Evolutionary conservation across 2,797 vertebrate genomes (phyloP), one percentile per base, ranked within the genome.

Genomic region (Erethizon dorsatum): DNA sequence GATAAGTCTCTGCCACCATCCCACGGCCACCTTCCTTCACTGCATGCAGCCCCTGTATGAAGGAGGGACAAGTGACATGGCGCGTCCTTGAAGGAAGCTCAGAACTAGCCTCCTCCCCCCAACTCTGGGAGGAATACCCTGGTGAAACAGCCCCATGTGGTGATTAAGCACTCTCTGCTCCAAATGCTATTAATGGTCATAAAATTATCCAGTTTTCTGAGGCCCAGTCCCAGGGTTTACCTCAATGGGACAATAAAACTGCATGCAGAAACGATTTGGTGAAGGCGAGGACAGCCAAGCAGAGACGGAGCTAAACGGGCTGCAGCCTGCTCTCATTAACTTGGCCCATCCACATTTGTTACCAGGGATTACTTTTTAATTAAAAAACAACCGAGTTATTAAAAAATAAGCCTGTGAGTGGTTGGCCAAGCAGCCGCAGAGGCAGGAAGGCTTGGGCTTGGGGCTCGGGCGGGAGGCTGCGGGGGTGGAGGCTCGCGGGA

Each of bases 311-410:
- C 88, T 83, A 96, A 95, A 94, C 3, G 78, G 94, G 88, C 56
- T 6, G 96, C 97, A 97, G 96, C 97, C 97, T 95, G 97, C 96
- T 97, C 94, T 98, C 96, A 94, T 98, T 97, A 98, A 92, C 88
- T 96, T 47, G 8, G 78, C 79, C 96, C 75, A 24, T 92, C 97
- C 94, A 83, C 92, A 87, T 97, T 97, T 97, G 97, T 97, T 97
- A 97, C 96, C 88, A 97, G 97, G 96, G 97, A 97, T 98, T 98
- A 96, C 97, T 95, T 97, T 97, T 97, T 97, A 98, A 98, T 98
- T 97, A 97, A 97, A 97, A 97, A 95, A 92, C 82, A 92, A 93
- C 96, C 92, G 88, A 96, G 95, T 98, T 97, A 98, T 97, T 98
- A 95, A 97, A 97, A 94, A 93, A 88, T 94, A 96, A 95, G 92